These are phyloP conservation scores for Myotis pilosus DNA, from an alignment of 2,797 vertebrate genomes.

Conservation along the genomic window DNA sequence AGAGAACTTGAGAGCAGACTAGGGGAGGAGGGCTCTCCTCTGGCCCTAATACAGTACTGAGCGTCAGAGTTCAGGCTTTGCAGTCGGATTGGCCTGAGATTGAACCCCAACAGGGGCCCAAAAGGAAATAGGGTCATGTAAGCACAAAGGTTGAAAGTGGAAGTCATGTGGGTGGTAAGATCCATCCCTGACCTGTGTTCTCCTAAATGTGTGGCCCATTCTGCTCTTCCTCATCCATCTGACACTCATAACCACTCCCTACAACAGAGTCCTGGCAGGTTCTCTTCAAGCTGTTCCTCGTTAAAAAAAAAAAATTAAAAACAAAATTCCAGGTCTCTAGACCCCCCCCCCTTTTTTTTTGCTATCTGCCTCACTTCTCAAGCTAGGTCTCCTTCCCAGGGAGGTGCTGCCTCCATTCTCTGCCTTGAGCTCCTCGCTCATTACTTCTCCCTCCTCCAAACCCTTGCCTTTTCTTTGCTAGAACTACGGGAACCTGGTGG, in stretches of 20 bases:
- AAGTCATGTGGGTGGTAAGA: not conserved
- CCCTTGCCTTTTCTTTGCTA: not conserved
- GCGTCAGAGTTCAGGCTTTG: not conserved
- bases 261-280: not conserved
- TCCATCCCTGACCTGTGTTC: not conserved
- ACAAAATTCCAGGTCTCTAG: not conserved
- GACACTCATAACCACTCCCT: not conserved
- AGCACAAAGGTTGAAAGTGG: not conserved
- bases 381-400: not conserved
- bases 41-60: not conserved
- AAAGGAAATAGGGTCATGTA: not conserved
- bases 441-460: not conserved
- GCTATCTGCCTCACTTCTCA: not conserved
- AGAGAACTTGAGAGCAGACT: not conserved
- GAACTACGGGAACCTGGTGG: not conserved
- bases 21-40: too few species aligned
- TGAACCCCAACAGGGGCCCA: not conserved
- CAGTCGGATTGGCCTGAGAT: not conserved
- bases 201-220: not conserved
- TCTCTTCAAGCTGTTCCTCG: not conserved
- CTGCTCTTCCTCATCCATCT: not conserved
- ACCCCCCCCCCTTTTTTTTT: not conserved
- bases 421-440: not conserved
- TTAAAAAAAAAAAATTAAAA: not conserved
- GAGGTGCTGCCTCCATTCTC: not conserved